phyloP scores from a whole-genome alignment of 2,888 invertebrate genomes.

The Unio pictorum region DNA sequence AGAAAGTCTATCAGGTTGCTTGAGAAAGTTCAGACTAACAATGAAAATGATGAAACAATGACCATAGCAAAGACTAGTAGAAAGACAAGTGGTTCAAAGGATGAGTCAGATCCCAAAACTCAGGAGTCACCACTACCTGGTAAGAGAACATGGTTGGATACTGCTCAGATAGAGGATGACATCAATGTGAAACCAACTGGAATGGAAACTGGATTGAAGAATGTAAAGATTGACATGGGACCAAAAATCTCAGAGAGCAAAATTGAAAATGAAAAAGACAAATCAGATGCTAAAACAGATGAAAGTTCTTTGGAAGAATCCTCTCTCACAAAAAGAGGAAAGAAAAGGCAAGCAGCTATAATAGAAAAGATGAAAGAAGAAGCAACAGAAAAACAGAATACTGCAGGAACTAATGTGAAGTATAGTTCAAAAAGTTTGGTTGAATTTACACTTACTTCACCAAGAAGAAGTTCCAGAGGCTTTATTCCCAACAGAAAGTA shows the following conservation, averaged over 20 bases:
- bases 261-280: neutral
- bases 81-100: neutral
- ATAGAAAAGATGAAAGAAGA: neutral
- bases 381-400: neutral
- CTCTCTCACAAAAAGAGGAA: neutral
- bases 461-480: slow-evolving; percentile 49
- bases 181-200: too few relatives aligned
- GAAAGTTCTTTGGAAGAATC: too few relatives aligned
- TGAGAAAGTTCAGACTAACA: neutral
- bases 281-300: neutral
- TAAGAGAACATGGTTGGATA: too few relatives aligned
- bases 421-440: too few relatives aligned
- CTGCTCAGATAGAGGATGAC: too few relatives aligned
- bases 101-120: too few relatives aligned
- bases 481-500: slow-evolving; percentile 51
- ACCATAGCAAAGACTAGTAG: neutral
- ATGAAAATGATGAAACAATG: neutral
- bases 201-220: neutral
- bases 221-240: neutral
- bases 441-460: slow-evolving; percentile 13
- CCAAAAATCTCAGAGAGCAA: neutral
- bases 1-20: too few relatives aligned
- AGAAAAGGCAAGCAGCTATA: slow-evolving; percentile 3
- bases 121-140: too few relatives aligned
- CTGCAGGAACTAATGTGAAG: neutral